These are phyloP conservation scores for Chymomyza caudatula DNA, from an alignment of 2,888 invertebrate species.

Conservation along the genomic window DNA sequence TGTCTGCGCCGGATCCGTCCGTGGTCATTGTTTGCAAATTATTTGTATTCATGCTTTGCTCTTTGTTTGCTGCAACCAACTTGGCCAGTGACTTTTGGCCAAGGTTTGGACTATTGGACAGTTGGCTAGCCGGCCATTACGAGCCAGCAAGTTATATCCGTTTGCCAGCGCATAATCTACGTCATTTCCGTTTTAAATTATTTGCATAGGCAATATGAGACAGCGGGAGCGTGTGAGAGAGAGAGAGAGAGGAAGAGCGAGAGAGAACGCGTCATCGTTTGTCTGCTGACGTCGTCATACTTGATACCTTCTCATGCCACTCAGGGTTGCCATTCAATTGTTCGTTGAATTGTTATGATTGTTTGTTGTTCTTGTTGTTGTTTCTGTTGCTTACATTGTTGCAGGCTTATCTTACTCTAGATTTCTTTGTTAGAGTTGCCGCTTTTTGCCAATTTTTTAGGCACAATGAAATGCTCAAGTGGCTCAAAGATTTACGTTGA, in stretches of 20 bases:
- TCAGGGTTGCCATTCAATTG: conserved; percentile 33
- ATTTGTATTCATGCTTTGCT: conserved; percentile 55
- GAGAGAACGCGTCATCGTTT: not conserved
- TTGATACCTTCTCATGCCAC: not conserved
- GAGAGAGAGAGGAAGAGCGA: conserved; percentile 4
- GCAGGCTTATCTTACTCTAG: conserved; percentile 38
- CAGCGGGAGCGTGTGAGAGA: conserved; percentile 20
- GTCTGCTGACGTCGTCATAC: conserved; percentile 27
- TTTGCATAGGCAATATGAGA: conserved; percentile 59
- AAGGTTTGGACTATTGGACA: conserved; percentile 13
- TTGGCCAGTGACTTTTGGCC: conserved; percentile 1
- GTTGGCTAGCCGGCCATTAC: conserved; percentile 26
- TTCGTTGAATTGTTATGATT: conserved; percentile 43
- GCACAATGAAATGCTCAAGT: conserved; percentile 44
- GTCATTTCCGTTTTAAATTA: conserved; percentile 65
- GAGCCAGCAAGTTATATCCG: conserved; percentile 52
- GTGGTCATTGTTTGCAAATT: conserved; percentile 56
- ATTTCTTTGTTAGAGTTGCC: conserved; percentile 37
- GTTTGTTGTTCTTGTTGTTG: not conserved
- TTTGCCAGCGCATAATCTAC: conserved; percentile 60
- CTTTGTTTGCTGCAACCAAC: conserved; percentile 5
- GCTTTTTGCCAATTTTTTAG: conserved; percentile 17
- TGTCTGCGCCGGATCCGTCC: conserved; percentile 4
- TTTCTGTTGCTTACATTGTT: too few species aligned
- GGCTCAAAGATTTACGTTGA: conserved; percentile 37